These are phyloP conservation scores for Leucophenga varia DNA, from an alignment of 1,140 invertebrate genomes.

Conservation along the genomic window DNA sequence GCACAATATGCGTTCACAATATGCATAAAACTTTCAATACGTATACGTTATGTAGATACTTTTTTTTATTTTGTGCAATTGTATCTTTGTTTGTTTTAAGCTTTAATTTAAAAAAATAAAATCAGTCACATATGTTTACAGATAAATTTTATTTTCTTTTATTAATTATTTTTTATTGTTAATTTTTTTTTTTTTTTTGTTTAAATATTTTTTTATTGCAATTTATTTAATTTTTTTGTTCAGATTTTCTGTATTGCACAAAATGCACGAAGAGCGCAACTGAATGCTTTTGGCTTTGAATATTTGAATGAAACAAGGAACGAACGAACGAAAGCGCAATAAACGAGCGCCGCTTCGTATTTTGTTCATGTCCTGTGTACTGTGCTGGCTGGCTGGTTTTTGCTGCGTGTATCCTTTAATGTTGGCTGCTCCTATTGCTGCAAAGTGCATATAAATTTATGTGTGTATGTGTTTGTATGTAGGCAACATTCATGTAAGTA, in stretches of 20 bases:
- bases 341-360: too few relatives aligned
- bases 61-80: too few relatives aligned
- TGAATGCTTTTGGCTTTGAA: too few relatives aligned
- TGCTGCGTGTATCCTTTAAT: constrained; percentile 2
- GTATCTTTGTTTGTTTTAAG: too few relatives aligned
- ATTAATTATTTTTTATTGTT: not conserved
- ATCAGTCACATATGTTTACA: too few relatives aligned
- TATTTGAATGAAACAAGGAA: too few relatives aligned
- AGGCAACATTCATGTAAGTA: not conserved
- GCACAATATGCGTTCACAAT: constrained; percentile 17
- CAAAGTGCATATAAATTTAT: too few relatives aligned
- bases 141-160: constrained; percentile 8
- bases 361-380: constrained; percentile 28
- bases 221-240: constrained; percentile 9
- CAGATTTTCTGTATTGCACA: not conserved
- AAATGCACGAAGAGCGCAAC: too few relatives aligned
- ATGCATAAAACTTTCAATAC: constrained; percentile 4
- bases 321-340: too few relatives aligned
- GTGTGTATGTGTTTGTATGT: not conserved
- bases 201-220: not conserved
- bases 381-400: constrained; percentile 27
- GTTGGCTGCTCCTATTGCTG: constrained; percentile 11
- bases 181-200: constrained; percentile 10
- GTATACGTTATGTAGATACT: constrained; percentile 5
- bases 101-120: too few relatives aligned